Base-by-base conservation (phyloP, 2,113 vertebrate genomes). In the Clarias gariepinus region DNA sequence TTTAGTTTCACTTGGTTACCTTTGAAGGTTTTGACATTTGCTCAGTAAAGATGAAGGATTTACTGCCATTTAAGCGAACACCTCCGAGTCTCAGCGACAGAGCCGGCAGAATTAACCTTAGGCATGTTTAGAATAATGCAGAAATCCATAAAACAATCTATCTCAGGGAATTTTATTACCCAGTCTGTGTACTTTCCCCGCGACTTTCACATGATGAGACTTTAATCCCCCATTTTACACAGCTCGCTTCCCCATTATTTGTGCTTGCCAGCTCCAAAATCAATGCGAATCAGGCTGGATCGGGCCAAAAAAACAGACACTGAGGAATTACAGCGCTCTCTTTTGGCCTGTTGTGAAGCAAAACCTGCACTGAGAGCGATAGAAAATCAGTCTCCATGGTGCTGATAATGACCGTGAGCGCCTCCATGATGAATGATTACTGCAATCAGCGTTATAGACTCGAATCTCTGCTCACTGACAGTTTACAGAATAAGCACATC, bases 261-360 rank as follows among this genome's bases (percentile, higher is more conserved):
- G 6, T n/a, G 21, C 23, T 52, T 4, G 80, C 36, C 80, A 82
- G 61, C 33, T 47, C 16, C 47, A 64, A 82, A 82, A 82, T 82
- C 80, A 66, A 82, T 82, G 64, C n/a, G 21, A 12, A 3, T 47
- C 57, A 80, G 57, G 18, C 16, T 80, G 21, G 30, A 80, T 60
- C 36, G 19, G 7, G 79, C 33, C 61, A 52, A 58, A 68, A 8
- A 69, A 66, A 77, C 73, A 53, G 47, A 47, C 25, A 5, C 33
- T 36, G 25, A 86, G 52, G 66, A 33, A 83, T 83, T 80, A 57
- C 77, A 80, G 33, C 77, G 13, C 60, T 64, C 80, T 64, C 11
- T 1, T 57, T 82, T 68, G 66, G 53, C 11, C 52, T 83, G 9
- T 58, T 83, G 11, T 57, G 52, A 52, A 69, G 63, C 12, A 47